Conservation (phyloP, 2,797 vertebrate species). For the Graptemys geographica region DNA sequence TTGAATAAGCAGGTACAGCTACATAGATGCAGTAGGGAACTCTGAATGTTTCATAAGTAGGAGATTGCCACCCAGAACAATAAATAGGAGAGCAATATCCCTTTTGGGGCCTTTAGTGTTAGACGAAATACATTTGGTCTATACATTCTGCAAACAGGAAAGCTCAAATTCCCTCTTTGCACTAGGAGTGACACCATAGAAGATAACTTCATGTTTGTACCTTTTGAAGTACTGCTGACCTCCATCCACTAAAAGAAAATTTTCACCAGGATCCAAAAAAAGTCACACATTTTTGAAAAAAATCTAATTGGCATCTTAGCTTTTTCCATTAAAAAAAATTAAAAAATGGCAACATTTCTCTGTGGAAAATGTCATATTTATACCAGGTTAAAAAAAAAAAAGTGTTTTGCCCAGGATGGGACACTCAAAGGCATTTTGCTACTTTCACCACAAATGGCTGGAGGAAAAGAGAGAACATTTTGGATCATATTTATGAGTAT, state of each 20-base stretch:
- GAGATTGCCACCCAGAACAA: neutral
- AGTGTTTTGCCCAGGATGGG: neutral
- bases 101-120: neutral
- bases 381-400: neutral
- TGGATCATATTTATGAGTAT: neutral
- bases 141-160: neutral
- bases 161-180: neutral
- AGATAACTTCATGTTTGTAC: neutral
- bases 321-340: neutral
- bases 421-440: neutral
- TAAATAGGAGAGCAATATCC: neutral
- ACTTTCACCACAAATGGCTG: neutral
- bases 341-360: neutral
- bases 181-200: neutral
- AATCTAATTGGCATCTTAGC: neutral
- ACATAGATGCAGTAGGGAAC: neutral
- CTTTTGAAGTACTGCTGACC: neutral
- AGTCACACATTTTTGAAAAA: neutral
- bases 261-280: neutral
- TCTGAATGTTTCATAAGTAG: neutral
- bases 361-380: accelerated
- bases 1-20: neutral
- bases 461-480: accelerated
- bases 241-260: neutral
- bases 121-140: neutral